Evolutionary conservation across 2,888 invertebrate species (phyloP).

Genomic region (Phengaris arion): DNA sequence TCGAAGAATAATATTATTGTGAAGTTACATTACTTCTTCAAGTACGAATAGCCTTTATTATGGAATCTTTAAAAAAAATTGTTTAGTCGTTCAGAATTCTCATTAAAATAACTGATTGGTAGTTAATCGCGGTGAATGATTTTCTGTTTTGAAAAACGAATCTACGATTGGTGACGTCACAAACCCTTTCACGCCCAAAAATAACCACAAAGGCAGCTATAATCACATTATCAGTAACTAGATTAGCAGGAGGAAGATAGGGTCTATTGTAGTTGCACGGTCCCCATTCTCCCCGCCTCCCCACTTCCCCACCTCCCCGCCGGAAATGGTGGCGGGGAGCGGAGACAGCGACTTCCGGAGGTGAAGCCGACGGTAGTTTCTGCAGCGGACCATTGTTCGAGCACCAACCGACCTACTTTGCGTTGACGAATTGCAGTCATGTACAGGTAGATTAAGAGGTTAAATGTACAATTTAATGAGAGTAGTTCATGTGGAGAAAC

Average conservation of each 20-base stretch:
- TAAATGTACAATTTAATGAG: not conserved
- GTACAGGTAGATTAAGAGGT: slow-evolving; percentile 10
- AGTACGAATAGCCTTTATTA: too few species aligned
- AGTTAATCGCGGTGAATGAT: too few species aligned
- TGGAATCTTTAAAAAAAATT: too few species aligned
- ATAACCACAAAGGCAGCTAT: slow-evolving; percentile 44
- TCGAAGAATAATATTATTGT: too few species aligned
- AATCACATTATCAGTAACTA: slow-evolving; percentile 65
- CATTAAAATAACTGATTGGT: too few species aligned
- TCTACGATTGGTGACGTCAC: not conserved
- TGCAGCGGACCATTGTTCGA: slow-evolving; percentile 50
- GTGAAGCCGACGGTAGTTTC: slow-evolving; percentile 53
- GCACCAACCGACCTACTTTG: slow-evolving; percentile 45
- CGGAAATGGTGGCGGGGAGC: slow-evolving; percentile 72
- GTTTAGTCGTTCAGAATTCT: too few species aligned
- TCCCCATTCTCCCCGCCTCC: slow-evolving; percentile 47
- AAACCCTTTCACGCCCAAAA: slow-evolving; percentile 27
- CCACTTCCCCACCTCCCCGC: slow-evolving; percentile 39
- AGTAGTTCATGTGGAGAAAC: not conserved
- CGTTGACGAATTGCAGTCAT: slow-evolving; percentile 31
- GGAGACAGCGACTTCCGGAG: slow-evolving; percentile 73
- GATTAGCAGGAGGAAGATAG: slow-evolving; percentile 71
- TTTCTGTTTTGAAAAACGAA: too few species aligned
- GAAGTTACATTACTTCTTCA: too few species aligned
- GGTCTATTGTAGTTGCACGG: slow-evolving; percentile 64